Evolutionary conservation across 2,888 invertebrate species (phyloP), one percentile per base, ranked within the genome.

Genomic region (Phalera bucephala): DNA sequence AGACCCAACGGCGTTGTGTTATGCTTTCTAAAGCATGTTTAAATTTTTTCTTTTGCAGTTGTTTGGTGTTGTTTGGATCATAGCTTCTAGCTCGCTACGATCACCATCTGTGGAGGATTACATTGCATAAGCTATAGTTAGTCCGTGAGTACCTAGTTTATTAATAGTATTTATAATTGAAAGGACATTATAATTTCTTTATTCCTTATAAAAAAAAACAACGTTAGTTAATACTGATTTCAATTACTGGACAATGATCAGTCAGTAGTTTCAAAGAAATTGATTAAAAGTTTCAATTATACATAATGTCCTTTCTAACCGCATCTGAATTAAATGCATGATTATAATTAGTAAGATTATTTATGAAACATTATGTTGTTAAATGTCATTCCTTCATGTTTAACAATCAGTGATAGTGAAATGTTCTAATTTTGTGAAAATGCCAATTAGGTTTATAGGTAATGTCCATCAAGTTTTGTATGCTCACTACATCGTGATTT

Each of bases 21-120:
- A 78, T 71, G 80, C 78, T 80, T 74, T 85, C 81, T 90, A 90
- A 86, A 90, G 90, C 90, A 90, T 90, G 83, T 90, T 90, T 84
- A 90, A 78, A 80, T 90, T 90, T 81, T 90, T 90, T 89, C 90
- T 81, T 90, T 90, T 90, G 89, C 90, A 90, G 90, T 90, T 89
- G 89, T 90, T 90, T 85, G 90, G 90, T 85, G 90, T 90, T 56
- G 86, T 90, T 90, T 90, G 90, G 74, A 90, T 90, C 90, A 90
- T 90, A 89, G 85, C 90, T 54, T 90, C 90, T 75, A 90, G 89
- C 83, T 90, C 90, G 82, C 90, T 90, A 90, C 88, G 90, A 86
- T 90, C 90, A 79, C 90, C 90, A 90, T 90, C 90, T 90, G 90
- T 87, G 90, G 77, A 88, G 79, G 86, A 86, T 87, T 86, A 88